Base-by-base conservation (phyloP, 2,888 invertebrate genomes). In the Drosophila neonasuta region DNA sequence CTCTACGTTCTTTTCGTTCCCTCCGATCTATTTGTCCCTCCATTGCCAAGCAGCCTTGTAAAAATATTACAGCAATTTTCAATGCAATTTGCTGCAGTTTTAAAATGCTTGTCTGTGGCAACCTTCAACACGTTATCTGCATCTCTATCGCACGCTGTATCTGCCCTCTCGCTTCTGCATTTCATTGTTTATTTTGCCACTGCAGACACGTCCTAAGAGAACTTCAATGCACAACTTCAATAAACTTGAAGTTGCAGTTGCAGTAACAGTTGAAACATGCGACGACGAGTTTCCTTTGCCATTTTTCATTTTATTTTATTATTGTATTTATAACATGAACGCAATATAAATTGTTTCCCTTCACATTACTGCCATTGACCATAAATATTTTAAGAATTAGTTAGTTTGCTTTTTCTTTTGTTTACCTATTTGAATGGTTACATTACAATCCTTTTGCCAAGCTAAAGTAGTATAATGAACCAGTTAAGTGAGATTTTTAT, bases 11-110 rank as follows among this genome's bases (percentile, higher is more conserved):
- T 24, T 2, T 34, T 6, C 15, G n/a, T 30, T 30, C 10, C 7
- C 20, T 54, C 17, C 1, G 1, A 6, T 45, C 7, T 11, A 34
- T 36, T 36, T 36, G 13, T 39, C 39, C 8, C 39, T 5, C 2
- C n/a, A 3, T 39, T n/a, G 34, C 36, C n/a, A 32, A 20, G 48
- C n/a, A 32, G 58, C 59, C 58, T 39, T 44, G 50, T 45, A 41
- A 62, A 62, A 67, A 67, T 56, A 64, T 68, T 58, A 54, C 36
- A 49, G 48, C 58, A 67, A 67, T 67, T 77, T 73, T 69, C 73
- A 73, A 69, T 79, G 77, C 77, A 79, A 79, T 79, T 77, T 77
- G 66, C 77, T 77, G 73, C 69, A 79, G 69, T 77, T 77, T 79
- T 77, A 73, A 77, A 63, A 49, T 54, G 54, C 45, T 56, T 61